These are phyloP conservation scores for Ostrea denselamellosa DNA, from an alignment of 1,140 invertebrate genomes.

Conservation along the genomic window DNA sequence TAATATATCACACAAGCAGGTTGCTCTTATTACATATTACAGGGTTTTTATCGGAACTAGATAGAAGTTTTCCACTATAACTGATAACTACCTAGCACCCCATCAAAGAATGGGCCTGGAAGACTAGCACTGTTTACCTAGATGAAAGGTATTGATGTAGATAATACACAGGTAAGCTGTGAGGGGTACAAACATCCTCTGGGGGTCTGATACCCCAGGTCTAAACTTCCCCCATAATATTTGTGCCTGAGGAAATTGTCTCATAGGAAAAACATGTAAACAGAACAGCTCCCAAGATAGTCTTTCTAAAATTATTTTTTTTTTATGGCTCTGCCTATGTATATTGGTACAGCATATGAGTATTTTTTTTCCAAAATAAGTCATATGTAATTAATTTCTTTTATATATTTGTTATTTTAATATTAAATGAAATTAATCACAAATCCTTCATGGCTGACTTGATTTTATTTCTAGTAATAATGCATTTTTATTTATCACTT, in stretches of 20 bases:
- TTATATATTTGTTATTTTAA: too few relatives aligned
- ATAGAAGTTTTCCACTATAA: slow-evolving; percentile 14
- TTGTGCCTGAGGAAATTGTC: neutral
- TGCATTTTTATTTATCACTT: too few relatives aligned
- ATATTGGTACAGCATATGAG: too few relatives aligned
- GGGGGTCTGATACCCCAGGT: neutral
- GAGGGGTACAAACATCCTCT: slow-evolving; percentile 28
- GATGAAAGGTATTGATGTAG: slow-evolving; percentile 37
- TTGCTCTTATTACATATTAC: slow-evolving; percentile 5
- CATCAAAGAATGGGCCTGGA: neutral
- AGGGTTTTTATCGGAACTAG: neutral
- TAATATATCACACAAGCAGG: neutral
- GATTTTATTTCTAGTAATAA: too few relatives aligned
- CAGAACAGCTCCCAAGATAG: neutral
- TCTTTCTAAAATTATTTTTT: neutral
- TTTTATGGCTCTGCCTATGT: too few relatives aligned
- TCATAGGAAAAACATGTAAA: neutral
- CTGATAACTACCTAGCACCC: slow-evolving; percentile 5
- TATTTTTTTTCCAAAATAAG: too few relatives aligned
- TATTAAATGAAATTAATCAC: too few relatives aligned
- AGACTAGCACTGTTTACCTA: neutral
- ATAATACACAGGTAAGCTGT: slow-evolving; percentile 26
- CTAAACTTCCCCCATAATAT: neutral
- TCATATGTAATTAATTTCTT: too few relatives aligned
- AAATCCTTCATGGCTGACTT: too few relatives aligned